Base-by-base conservation (phyloP, 2,888 invertebrate species). In the Caenorhabditis sp. region DNA sequence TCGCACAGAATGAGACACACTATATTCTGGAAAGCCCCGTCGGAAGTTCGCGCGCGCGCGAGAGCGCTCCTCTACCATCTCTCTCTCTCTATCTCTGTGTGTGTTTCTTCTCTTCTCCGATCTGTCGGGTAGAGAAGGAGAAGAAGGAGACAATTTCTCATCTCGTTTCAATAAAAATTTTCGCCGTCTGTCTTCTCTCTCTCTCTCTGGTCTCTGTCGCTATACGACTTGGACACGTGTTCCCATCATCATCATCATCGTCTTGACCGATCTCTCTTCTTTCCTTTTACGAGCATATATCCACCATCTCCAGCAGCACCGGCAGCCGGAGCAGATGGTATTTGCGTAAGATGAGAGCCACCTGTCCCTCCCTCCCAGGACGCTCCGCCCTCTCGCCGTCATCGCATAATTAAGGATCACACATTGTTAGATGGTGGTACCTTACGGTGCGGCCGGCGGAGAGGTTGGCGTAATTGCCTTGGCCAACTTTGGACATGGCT, bases 41-140 rank as follows among this genome's bases (percentile, higher is more conserved):
- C 73, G 73, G 73, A 73, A 73, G 73, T 73, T 73, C 63, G 73
- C 54, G 72, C 72, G 72, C 61, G 72, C 61, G 73, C 61, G 72
- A 12, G 63, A 10, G n/a, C n/a, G n/a, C n/a, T n/a, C n/a, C n/a
- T n/a, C n/a, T n/a, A n/a, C n/a, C n/a, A n/a, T n/a, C n/a, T n/a
- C n/a, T n/a, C n/a, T n/a, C n/a, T n/a, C n/a, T n/a, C n/a, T n/a
- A n/a, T n/a, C n/a, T n/a, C n/a, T n/a, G n/a, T n/a, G n/a, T 6
- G 31, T 35, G 31, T 35, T 63, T 6, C 49, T 6, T 51, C 16
- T 14, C 28, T 28, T 51, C 49, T 14, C 49, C 41, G 28, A 12
- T 12, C n/a, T n/a, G n/a, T n/a, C 64, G 22, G 44, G 31, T n/a
- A 31, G 31, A 31, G 31, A 31, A 7, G 7, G 31, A 31, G 31